Percentiles rank a stretch among this genome's conserved stretches.
Evolutionary conservation across 1,140 invertebrate species (phyloP).

Genomic region (Gryllus bimaculatus): DNA sequence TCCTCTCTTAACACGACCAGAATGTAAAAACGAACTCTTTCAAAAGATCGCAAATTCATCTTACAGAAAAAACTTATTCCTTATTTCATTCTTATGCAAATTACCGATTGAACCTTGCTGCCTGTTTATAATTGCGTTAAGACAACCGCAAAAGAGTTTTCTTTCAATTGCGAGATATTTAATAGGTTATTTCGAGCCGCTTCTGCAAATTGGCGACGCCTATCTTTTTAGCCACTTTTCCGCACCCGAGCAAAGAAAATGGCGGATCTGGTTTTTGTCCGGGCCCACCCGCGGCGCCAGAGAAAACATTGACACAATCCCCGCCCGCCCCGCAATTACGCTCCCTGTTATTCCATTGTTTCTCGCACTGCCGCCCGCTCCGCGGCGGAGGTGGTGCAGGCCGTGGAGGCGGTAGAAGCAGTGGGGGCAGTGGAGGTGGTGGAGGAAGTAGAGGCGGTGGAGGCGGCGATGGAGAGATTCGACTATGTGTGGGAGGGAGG

Average conservation of each 20-base stretch:
- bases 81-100: neutral
- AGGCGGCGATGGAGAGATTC: no score
- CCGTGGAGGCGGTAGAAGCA: no score
- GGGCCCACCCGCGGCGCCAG: neutral
- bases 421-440: no score
- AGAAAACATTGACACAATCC: conserved; percentile 4
- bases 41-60: neutral
- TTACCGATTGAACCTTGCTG: neutral
- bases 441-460: no score
- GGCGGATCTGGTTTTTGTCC: neutral
- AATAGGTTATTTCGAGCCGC: neutral
- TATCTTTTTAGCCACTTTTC: neutral
- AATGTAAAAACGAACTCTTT: neutral
- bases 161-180: neutral
- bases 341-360: neutral
- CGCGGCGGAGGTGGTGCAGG: neutral
- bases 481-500: no score
- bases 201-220: neutral
- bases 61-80: neutral
- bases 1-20: neutral
- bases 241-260: neutral
- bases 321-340: neutral
- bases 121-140: conserved; percentile 1
- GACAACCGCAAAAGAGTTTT: neutral
- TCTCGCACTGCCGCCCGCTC: neutral